Conservation (phyloP, 2,113 vertebrate genomes). For the Daphoenositta chrysoptera region DNA sequence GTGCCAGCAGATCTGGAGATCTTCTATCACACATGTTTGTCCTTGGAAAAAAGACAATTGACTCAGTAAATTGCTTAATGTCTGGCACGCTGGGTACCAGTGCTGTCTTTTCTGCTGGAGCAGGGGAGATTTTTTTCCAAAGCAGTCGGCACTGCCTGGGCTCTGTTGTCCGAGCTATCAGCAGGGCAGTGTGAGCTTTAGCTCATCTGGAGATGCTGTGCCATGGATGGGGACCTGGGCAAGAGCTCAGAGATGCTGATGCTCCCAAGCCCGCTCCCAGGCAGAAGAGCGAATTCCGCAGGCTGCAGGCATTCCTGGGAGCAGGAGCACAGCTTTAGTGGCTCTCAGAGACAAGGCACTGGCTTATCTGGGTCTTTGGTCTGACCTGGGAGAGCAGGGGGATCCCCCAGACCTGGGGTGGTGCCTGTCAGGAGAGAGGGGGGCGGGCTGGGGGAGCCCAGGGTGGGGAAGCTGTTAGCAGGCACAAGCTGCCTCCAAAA, state of each 20-base stretch:
- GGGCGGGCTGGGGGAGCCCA: not conserved
- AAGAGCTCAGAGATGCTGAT: fast-evolving
- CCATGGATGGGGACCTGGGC: not conserved
- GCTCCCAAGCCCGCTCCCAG: not conserved
- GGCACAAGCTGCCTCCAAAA: not conserved
- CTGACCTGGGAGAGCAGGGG: not conserved
- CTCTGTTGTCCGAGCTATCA: not conserved
- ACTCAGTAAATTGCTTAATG: slow-evolving; percentile 58
- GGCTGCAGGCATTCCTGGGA: not conserved
- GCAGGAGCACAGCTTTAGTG: not conserved
- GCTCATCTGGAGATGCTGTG: not conserved
- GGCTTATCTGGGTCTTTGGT: not conserved
- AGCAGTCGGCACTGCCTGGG: not conserved
- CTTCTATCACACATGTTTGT: slow-evolving; percentile 56
- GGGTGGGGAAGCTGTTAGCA: not conserved
- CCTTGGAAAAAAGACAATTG: slow-evolving; percentile 64
- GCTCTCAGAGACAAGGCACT: not conserved
- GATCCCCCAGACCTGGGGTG: not conserved
- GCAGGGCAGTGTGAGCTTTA: not conserved
- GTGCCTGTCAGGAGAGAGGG: not conserved
- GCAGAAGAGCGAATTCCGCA: not conserved
- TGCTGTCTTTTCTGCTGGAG: not conserved
- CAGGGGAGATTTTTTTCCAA: not conserved
- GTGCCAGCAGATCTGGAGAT: slow-evolving; percentile 59
- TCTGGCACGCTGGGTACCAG: slow-evolving; percentile 17